Percentiles rank a stretch among this genome's conserved stretches.
These are phyloP conservation scores for Cerastis leucographa DNA, from an alignment of 2,888 invertebrate genomes.

Conservation along the genomic window DNA sequence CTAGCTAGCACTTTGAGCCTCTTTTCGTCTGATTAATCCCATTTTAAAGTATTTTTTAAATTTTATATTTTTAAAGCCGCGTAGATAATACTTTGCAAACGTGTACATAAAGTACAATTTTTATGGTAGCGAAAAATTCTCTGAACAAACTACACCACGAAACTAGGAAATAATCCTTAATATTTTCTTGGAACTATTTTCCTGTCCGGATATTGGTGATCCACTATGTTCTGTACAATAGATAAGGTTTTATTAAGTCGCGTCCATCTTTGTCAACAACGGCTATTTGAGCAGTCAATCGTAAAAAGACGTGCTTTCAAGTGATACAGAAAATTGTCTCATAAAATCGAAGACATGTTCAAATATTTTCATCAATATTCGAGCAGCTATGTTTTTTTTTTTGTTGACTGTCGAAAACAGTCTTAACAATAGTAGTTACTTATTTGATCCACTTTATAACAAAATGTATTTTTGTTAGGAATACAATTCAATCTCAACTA, in stretches of 20 bases:
- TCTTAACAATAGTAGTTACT: background rate
- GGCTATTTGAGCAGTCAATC: slow-evolving; percentile 30
- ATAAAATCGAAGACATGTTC: slow-evolving; percentile 19
- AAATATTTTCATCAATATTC: slow-evolving; percentile 32
- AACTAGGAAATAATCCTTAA: slow-evolving; percentile 54
- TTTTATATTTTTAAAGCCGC: background rate
- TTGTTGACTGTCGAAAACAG: background rate
- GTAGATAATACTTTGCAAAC: background rate
- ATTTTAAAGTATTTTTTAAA: background rate
- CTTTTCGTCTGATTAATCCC: background rate
- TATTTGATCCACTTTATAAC: background rate
- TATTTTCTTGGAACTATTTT: slow-evolving; percentile 43
- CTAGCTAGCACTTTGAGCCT: background rate
- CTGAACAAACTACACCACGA: slow-evolving; percentile 9
- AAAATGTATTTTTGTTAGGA: background rate
- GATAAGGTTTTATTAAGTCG: slow-evolving; percentile 49
- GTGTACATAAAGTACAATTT: no score
- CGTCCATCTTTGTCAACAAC: slow-evolving; percentile 36
- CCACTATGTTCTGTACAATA: slow-evolving; percentile 42
- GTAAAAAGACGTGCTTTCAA: slow-evolving; percentile 22
- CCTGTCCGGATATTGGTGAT: slow-evolving; percentile 47
- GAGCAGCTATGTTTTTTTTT: slow-evolving; percentile 8
- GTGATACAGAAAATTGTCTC: slow-evolving; percentile 29
- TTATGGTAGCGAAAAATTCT: slow-evolving; percentile 7
- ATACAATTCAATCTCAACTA: background rate